Conservation (phyloP, 2,888 invertebrate species). For the Aricia artaxerxes region DNA sequence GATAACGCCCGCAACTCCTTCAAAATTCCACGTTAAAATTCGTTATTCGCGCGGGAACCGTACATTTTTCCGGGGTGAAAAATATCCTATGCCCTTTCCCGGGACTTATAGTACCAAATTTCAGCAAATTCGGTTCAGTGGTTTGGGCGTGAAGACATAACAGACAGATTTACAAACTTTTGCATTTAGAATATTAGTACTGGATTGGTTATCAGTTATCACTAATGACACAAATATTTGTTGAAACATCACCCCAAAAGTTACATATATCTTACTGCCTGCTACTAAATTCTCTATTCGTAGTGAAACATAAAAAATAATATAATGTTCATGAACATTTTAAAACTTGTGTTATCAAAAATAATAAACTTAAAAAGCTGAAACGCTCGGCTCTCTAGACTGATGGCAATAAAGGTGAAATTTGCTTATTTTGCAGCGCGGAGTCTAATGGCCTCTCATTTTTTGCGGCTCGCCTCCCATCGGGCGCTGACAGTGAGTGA, state of each 20-base stretch:
- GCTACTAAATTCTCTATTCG: background rate
- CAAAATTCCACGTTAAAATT: too few relatives aligned
- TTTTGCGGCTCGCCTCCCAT: constrained; percentile 45
- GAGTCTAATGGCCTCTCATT: constrained; percentile 46
- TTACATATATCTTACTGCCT: background rate
- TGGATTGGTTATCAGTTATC: too few relatives aligned
- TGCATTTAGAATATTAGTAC: too few relatives aligned
- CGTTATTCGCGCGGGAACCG: too few relatives aligned
- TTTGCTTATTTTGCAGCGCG: constrained; percentile 47
- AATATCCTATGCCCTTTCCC: too few relatives aligned
- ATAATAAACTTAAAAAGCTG: constrained; percentile 47
- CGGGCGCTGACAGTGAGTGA: constrained; percentile 43
- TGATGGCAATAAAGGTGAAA: constrained; percentile 46
- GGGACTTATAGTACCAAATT: too few relatives aligned
- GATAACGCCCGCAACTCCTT: too few relatives aligned
- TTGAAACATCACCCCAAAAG: background rate
- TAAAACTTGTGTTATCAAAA: constrained; percentile 35
- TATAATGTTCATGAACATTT: background rate
- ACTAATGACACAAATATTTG: background rate
- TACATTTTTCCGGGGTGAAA: too few relatives aligned
- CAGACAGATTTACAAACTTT: too few relatives aligned
- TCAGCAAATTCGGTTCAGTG: too few relatives aligned
- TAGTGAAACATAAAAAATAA: background rate
- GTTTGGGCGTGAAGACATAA: too few relatives aligned
- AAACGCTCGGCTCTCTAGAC: constrained; percentile 45